Evolutionary conservation across 1,140 invertebrate species (phyloP).

Genomic region (Drosophila pectinifera): DNA sequence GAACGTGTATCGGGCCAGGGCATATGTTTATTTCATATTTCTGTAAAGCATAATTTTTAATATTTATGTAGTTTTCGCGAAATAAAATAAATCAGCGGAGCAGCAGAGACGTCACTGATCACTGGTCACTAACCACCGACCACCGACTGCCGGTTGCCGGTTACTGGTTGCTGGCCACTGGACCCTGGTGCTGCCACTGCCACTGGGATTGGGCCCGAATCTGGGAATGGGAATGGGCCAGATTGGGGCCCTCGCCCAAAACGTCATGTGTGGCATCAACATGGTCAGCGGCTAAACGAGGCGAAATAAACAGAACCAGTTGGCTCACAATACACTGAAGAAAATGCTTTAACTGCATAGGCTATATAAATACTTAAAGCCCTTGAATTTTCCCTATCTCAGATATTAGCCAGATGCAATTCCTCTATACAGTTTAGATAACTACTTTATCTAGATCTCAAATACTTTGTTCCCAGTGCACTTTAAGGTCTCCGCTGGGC

Average conservation of each 20-base stretch:
- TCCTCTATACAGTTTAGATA: not conserved
- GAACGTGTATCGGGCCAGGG: constrained; percentile 28
- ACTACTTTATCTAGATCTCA: too few relatives aligned
- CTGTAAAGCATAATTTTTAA: constrained; percentile 77
- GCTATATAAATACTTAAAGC: too few relatives aligned
- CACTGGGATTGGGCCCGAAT: constrained; percentile 50
- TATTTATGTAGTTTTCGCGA: constrained; percentile 80
- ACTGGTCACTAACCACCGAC: constrained; percentile 12
- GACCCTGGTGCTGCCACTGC: constrained; percentile 20
- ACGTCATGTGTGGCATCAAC: constrained; percentile 79
- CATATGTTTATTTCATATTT: constrained; percentile 81
- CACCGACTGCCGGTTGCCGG: not conserved
- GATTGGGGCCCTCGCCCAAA: constrained; percentile 43
- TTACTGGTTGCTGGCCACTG: constrained; percentile 3
- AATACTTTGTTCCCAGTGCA: too few relatives aligned
- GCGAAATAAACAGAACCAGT: constrained; percentile 63
- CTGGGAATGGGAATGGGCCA: constrained; percentile 35
- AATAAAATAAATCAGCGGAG: constrained; percentile 80
- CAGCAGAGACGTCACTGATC: constrained; percentile 68
- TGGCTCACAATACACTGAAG: constrained; percentile 27
- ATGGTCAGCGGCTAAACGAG: constrained; percentile 52
- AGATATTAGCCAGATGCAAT: not conserved
- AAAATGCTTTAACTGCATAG: too few relatives aligned
- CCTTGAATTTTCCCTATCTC: too few relatives aligned
- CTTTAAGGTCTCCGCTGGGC: not conserved